Conservation (phyloP, 2,888 invertebrate species). For the Aphidius colemani region DNA sequence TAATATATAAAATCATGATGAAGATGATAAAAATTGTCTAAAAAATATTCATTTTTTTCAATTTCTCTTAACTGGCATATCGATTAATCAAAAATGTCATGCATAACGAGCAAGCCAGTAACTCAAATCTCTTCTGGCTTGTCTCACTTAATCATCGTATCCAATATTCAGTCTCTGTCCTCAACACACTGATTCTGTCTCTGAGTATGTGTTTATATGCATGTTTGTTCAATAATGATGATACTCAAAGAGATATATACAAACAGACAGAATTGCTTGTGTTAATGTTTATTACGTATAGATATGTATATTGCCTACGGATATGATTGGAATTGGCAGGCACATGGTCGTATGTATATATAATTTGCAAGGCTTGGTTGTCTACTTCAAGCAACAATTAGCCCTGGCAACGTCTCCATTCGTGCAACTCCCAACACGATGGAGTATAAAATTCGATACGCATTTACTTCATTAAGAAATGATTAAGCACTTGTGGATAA, state of each 20-base stretch:
- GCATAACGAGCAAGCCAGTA: slow-evolving; percentile 16
- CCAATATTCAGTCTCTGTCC: neutral
- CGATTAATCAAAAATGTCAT: slow-evolving; percentile 5
- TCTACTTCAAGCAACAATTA: slow-evolving; percentile 43
- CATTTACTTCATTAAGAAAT: slow-evolving; percentile 47
- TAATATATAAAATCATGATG: no score
- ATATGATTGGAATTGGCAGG: slow-evolving; percentile 19
- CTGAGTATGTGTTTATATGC: neutral
- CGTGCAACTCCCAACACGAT: slow-evolving; percentile 37
- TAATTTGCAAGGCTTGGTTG: slow-evolving; percentile 10
- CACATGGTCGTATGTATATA: slow-evolving; percentile 2
- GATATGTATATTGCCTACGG: slow-evolving; percentile 10
- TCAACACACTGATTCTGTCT: neutral
- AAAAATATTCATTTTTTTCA: neutral
- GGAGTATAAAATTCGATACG: slow-evolving; percentile 8
- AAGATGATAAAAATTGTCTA: no score
- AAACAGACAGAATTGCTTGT: slow-evolving; percentile 1
- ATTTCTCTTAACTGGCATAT: neutral
- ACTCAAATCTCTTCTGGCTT: slow-evolving; percentile 6
- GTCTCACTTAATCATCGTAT: slow-evolving; percentile 9
- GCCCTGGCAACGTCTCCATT: slow-evolving; percentile 47
- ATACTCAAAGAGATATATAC: neutral
- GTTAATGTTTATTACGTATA: neutral
- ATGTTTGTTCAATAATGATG: neutral
- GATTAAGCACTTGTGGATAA: slow-evolving; percentile 39